Percentiles rank a stretch among this genome's conserved stretches.
phyloP scores from a whole-genome alignment of 2,113 vertebrate genomes.

The Engystomops pustulosus region DNA sequence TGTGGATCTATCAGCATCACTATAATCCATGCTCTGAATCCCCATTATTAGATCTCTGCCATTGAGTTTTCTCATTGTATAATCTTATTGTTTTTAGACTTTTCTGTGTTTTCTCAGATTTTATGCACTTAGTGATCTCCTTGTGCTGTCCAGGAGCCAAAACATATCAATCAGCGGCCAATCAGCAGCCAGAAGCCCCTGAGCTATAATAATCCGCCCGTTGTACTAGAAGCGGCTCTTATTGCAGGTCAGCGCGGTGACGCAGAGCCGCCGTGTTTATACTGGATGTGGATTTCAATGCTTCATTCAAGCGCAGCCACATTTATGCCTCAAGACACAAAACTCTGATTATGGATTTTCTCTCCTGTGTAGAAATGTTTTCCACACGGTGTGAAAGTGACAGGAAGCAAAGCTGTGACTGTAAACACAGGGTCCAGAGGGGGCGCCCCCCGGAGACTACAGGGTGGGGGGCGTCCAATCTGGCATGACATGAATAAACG shows the following conservation, averaged over 20 bases:
- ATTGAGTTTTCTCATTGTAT: too few species aligned
- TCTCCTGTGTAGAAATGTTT: neutral
- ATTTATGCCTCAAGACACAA: constrained; percentile 15
- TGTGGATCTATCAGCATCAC: too few species aligned
- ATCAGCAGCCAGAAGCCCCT: neutral
- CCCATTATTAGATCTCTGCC: too few species aligned
- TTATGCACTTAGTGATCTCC: neutral
- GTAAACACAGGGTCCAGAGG: neutral
- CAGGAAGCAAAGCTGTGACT: constrained; percentile 1
- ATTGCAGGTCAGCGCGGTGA: neutral
- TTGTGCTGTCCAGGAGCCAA: neutral
- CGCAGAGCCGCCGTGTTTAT: neutral
- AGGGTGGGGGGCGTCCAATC: neutral
- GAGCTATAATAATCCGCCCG: neutral
- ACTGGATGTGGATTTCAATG: neutral
- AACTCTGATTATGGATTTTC: neutral
- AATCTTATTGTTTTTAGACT: neutral
- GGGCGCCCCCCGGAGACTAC: neutral
- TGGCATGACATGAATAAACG: neutral
- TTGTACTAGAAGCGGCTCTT: neutral
- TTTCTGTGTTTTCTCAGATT: neutral
- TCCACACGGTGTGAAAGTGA: neutral
- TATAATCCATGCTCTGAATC: too few species aligned
- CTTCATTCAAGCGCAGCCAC: constrained; percentile 11
- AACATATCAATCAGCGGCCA: neutral